Conservation (phyloP, 2,113 vertebrate species). For the Oncorhynchus keta region DNA sequence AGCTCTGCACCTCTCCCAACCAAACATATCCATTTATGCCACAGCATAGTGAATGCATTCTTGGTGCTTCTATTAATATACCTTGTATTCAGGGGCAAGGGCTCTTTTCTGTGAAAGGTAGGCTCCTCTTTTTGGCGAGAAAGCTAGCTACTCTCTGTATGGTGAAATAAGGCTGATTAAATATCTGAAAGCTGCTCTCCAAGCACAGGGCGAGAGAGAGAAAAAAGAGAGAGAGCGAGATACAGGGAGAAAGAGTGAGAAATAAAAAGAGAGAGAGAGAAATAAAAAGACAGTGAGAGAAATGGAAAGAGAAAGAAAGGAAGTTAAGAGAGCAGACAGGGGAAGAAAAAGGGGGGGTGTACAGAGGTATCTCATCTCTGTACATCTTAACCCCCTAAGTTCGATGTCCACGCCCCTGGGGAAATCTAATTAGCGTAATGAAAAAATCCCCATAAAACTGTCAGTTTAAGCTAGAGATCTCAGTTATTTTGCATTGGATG, state of each 20-base stretch:
- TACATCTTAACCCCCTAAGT: conserved; percentile 4
- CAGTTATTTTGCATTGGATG: too few relatives aligned
- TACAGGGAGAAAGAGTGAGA: background rate
- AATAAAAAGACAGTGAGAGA: too few relatives aligned
- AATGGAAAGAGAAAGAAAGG: too few relatives aligned
- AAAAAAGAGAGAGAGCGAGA: background rate
- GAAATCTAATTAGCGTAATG: too few relatives aligned
- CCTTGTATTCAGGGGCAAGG: conserved; percentile 24
- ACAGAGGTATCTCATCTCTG: background rate
- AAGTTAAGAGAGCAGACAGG: too few relatives aligned
- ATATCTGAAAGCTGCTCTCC: conserved; percentile 23
- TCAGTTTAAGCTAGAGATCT: too few relatives aligned
- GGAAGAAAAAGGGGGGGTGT: too few relatives aligned
- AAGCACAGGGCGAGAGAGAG: conserved; percentile 8
- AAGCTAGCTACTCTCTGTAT: background rate
- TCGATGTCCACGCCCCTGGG: too few relatives aligned
- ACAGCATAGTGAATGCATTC: conserved; percentile 28
- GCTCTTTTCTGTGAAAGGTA: conserved; percentile 48
- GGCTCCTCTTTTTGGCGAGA: background rate
- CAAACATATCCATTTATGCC: conserved; percentile 57
- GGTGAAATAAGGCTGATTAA: conserved; percentile 43
- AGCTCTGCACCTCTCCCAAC: conserved; percentile 27
- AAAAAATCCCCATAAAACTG: too few relatives aligned
- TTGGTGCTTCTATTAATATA: conserved; percentile 54
- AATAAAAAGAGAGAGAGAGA: background rate